Percentiles rank a stretch among this genome's conserved stretches.
These are phyloP conservation scores for Nipponacmea schrenckii DNA, from an alignment of 2,888 invertebrate genomes.

Conservation along the genomic window DNA sequence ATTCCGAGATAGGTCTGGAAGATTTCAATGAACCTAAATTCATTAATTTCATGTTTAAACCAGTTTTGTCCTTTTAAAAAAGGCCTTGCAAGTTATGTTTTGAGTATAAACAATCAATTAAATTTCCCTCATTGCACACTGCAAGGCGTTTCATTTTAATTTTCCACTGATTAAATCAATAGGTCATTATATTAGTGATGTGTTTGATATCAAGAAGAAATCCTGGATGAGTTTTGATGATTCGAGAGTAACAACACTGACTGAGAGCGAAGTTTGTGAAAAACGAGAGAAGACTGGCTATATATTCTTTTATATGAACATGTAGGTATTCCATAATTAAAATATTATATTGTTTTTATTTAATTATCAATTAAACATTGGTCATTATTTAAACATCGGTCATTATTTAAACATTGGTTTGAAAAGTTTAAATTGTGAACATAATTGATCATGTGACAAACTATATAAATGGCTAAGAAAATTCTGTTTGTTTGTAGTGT, in stretches of 20 bases:
- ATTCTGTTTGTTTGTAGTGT: too few species aligned
- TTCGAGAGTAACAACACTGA: slow-evolving; percentile 44
- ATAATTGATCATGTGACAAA: neutral
- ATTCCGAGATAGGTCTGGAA: too few species aligned
- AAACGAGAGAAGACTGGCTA: slow-evolving; percentile 55
- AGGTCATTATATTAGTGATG: slow-evolving; percentile 64
- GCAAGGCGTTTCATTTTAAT: too few species aligned
- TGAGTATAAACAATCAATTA: too few species aligned
- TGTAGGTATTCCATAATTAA: slow-evolving; percentile 45
- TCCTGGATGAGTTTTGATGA: slow-evolving; percentile 60
- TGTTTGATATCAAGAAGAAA: slow-evolving; percentile 53
- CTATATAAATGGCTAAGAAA: neutral
- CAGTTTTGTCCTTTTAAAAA: too few species aligned
- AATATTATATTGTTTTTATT: slow-evolving; percentile 6
- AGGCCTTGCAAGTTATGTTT: too few species aligned
- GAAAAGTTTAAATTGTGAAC: neutral
- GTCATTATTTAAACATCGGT: too few species aligned
- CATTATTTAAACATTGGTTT: too few species aligned
- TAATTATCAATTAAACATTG: neutral
- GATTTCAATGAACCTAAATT: too few species aligned
- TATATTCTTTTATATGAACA: slow-evolving; percentile 62
- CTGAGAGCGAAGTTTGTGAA: slow-evolving; percentile 48
- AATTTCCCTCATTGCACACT: too few species aligned
- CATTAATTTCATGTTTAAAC: too few species aligned
- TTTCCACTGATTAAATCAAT: too few species aligned